A percentile compares a stretch with the other conserved stretches of the same genome.
Evolutionary conservation across 2,113 vertebrate genomes (phyloP).

Genomic region (Plestiodon gilberti): DNA sequence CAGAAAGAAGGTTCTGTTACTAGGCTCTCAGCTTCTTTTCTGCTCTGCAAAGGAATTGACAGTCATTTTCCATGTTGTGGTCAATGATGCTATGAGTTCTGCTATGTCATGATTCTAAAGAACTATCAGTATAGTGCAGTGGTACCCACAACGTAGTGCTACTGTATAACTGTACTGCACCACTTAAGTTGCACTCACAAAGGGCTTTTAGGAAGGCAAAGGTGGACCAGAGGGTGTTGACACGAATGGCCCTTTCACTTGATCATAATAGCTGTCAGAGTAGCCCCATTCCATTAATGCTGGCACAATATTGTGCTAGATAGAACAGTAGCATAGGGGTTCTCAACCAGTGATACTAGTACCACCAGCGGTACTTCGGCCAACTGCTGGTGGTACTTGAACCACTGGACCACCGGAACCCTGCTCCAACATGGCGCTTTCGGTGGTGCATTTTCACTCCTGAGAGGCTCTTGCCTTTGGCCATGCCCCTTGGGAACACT

Average conservation of each 20-base stretch:
- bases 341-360: too few relatives aligned
- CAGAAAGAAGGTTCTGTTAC: too few relatives aligned
- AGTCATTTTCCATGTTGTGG: not conserved
- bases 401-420: too few relatives aligned
- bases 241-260: not conserved
- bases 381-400: too few relatives aligned
- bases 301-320: not conserved
- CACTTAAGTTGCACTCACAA: not conserved
- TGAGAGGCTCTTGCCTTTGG: too few relatives aligned
- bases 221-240: not conserved
- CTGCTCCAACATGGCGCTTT: too few relatives aligned
- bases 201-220: not conserved
- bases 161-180: too few relatives aligned
- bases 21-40: not conserved
- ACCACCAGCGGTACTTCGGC: too few relatives aligned
- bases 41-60: not conserved
- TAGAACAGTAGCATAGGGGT: too few relatives aligned
- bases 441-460: too few relatives aligned
- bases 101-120: not conserved
- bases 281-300: not conserved
- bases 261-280: not conserved
- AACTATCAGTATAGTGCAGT: not conserved
- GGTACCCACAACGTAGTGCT: too few relatives aligned
- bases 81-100: not conserved
- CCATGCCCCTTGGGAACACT: too few relatives aligned